These are phyloP conservation scores for Drosophila novamexicana DNA, from an alignment of 1,140 invertebrate genomes.

Conservation along the genomic window DNA sequence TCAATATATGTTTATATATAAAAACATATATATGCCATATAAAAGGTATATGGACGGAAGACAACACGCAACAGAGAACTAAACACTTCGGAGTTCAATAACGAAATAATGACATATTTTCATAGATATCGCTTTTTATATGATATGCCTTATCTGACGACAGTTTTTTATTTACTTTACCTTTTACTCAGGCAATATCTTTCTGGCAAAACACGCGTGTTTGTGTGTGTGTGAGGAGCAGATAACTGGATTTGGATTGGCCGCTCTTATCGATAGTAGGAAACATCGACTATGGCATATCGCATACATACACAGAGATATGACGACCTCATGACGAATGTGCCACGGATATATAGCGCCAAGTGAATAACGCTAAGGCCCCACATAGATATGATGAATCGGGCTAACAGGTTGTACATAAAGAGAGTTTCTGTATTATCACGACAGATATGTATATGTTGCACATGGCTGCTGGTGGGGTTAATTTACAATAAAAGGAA, in stretches of 20 bases:
- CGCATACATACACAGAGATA: conserved; percentile 40
- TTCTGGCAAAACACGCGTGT: conserved; percentile 8
- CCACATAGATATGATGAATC: conserved; percentile 46
- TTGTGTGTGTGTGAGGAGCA: conserved; percentile 44
- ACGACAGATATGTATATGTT: not conserved
- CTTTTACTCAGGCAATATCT: conserved; percentile 56
- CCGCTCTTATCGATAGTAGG: conserved; percentile 67
- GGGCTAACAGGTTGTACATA: conserved; percentile 50
- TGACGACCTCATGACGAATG: conserved; percentile 64
- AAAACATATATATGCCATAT: conserved; percentile 8
- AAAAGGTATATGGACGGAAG: not conserved
- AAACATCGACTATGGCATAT: conserved; percentile 34
- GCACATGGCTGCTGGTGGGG: not conserved
- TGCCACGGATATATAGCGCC: conserved; percentile 45
- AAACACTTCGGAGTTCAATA: conserved; percentile 75
- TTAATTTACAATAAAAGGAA: not conserved
- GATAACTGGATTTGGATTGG: conserved; percentile 79
- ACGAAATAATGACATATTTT: conserved; percentile 82
- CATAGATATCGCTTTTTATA: conserved; percentile 83
- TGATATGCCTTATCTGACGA: conserved; percentile 72
- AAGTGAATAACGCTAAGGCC: conserved; percentile 29
- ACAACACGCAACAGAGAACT: conserved; percentile 36
- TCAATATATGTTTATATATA: not conserved
- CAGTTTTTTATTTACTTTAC: conserved; percentile 73
- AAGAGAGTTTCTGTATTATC: not conserved